Base-by-base conservation (phyloP, 2,888 invertebrate genomes). In the Eudiplozoon nipponicum region DNA sequence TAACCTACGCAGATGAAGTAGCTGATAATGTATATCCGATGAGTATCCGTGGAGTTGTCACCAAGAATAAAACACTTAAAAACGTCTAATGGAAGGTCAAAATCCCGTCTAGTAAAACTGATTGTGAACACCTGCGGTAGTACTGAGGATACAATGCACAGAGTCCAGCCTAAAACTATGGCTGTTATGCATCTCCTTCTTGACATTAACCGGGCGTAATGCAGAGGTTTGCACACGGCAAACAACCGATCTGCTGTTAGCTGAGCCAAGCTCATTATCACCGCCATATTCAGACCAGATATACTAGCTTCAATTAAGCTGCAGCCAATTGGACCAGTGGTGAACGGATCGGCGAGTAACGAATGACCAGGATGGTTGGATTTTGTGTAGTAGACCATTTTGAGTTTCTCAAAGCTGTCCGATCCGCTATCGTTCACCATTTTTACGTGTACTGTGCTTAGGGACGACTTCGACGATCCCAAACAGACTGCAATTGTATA, bases 71-170 rank as follows among this genome's bases (percentile, higher is more conserved):
- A 31, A 13, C 31, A 31, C 13, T 31, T 31, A 17, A 31, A 31
- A 17, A 31, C 31, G 17, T 31, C 31, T n/a, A n/a, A n/a, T n/a
- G n/a, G n/a, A n/a, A n/a, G n/a, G 5, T 31, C 31, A n/a, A 31
- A 15, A 13, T 31, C 17, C 7, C 11, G 5, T 7, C 4, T 31
- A 17, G 31, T 4, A 17, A 4, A 13, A 15, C 11, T 15, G 7
- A 4, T 7, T 31, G 11, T 17, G 17, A 15, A 5, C 13, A 31
- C 5, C 11, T 31, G 31, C 31, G 31, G 31, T 17, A 31, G 11
- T 7, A 31, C 13, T 4, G 13, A n/a, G 5, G 17, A 31, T 7
- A 31, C 5, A 4, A 31, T 7, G 11, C 13, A n/a, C 11, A 31
- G 5, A 31, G 5, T 13, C 31, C 31, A 31, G 31, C 31, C 31